Evolutionary conservation across 2,888 invertebrate genomes (phyloP), one percentile per base, ranked within the genome.

Genomic region (Eupeodes latifasciatus): DNA sequence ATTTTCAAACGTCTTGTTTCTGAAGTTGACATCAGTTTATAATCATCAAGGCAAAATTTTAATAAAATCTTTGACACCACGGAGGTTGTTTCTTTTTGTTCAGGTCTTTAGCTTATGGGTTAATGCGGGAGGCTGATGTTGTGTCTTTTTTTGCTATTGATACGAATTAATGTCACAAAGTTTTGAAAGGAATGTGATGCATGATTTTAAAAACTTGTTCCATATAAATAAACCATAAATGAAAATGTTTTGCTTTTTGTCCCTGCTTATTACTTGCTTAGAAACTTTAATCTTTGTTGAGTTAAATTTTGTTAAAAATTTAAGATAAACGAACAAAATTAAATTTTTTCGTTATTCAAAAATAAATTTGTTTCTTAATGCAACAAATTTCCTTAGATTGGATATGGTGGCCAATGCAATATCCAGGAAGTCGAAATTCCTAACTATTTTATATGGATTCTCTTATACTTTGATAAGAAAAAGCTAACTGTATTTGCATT

Each of bases 1-100:
- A 85, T 85, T 81, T 81, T 76, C 71, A 71, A 85, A 76, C 3
- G 51, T 71, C 61, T 34, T 57, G 80, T 44, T 80, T 69, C 49
- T 55, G 75, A 62, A 62, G 47, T 76, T 72, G 72, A 47, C 40
- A 36, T 51, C 40, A 47, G 67, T 34, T 64, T 27, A 44, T 44
- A 78, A 71, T 67, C n/a, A 34, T 71, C 11, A 14, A 34, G 34
- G 59, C n/a, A 59, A 59, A 14, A n/a, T 59, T 72, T 72, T 57
- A 59, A 72, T 72, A 44, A 72, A 34, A 72, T 59, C n/a, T 47
- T 57, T 72, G 57, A 57, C 55, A 57, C 44, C 55, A 40, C 40
- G 36, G 34, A 72, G 9, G 6, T 69, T 53, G 40, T 69, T 34
- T 10, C 16, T 34, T 62, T 9, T 40, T 57, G 1, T 19, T 55